A percentile compares a stretch with the other conserved stretches of the same genome.
Conservation (phyloP, 2,888 invertebrate species). For the Phragmatobia fuliginosa region DNA sequence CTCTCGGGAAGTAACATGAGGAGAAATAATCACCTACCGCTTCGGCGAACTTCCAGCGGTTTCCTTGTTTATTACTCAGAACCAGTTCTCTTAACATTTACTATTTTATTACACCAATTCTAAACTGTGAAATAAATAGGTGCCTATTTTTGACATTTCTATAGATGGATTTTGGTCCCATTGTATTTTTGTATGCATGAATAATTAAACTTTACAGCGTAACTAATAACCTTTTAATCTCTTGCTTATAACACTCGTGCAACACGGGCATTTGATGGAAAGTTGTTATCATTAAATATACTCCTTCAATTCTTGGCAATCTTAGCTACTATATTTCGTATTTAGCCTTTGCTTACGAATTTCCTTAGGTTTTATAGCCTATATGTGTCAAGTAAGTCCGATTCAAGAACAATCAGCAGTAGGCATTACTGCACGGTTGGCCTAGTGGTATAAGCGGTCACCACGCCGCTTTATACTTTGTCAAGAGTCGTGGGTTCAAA, state of each 20-base stretch:
- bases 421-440: too few species aligned
- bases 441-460: too few species aligned
- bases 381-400: too few species aligned
- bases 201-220: conserved; percentile 7
- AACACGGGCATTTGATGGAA: background rate
- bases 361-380: too few species aligned
- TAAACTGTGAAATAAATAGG: conserved; percentile 35
- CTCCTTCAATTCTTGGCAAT: background rate
- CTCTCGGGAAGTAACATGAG: conserved; percentile 82
- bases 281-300: background rate
- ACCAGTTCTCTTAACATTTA: conserved; percentile 71
- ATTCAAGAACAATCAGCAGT: background rate
- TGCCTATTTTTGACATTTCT: conserved; percentile 31
- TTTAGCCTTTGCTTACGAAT: background rate
- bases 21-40: conserved; percentile 76
- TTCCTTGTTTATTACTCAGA: conserved; percentile 83
- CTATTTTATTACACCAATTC: conserved; percentile 53
- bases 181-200: conserved; percentile 14
- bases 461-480: too few species aligned
- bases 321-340: background rate
- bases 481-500: too few species aligned
- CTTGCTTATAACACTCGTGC: background rate
- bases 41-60: conserved; percentile 81
- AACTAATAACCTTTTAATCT: conserved; percentile 4
- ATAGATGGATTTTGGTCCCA: conserved; percentile 17